phyloP scores from a whole-genome alignment of 2,797 vertebrate species.

The Botia kubotai region DNA sequence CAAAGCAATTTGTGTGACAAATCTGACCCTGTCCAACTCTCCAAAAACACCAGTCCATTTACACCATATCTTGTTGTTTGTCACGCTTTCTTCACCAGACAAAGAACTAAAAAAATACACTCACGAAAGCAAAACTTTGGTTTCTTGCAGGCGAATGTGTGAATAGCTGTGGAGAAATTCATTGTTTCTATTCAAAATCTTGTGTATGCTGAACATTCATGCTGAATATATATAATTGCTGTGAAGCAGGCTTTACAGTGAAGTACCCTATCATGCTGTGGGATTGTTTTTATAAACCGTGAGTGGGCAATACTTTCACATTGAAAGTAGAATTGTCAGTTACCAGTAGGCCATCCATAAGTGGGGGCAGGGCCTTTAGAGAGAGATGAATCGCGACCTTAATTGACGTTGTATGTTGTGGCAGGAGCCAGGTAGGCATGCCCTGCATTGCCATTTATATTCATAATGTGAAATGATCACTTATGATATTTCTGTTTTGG shows the following conservation, averaged over 20 bases:
- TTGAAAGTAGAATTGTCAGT: too few species aligned
- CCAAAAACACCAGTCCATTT: not conserved
- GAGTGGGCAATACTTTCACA: not conserved
- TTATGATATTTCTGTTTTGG: not conserved
- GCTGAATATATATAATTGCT: not conserved
- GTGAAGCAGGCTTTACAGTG: not conserved
- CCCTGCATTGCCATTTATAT: not conserved
- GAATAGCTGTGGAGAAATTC: not conserved
- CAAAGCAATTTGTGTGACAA: conserved; percentile 5
- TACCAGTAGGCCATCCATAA: too few species aligned
- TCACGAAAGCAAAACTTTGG: not conserved
- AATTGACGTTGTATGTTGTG: not conserved
- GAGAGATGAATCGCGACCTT: too few species aligned
- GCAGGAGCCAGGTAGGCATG: not conserved
- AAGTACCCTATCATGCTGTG: not conserved
- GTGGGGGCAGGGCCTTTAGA: too few species aligned
- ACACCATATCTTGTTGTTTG: not conserved
- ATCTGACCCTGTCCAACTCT: not conserved
- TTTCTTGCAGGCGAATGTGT: not conserved
- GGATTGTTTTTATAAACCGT: not conserved
- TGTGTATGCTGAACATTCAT: not conserved
- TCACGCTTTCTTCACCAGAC: not conserved
- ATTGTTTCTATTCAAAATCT: not conserved
- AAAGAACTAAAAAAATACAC: not conserved
- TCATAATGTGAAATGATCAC: not conserved